phyloP scores from a whole-genome alignment of 2,888 invertebrate genomes.

The Atethmia centrago region DNA sequence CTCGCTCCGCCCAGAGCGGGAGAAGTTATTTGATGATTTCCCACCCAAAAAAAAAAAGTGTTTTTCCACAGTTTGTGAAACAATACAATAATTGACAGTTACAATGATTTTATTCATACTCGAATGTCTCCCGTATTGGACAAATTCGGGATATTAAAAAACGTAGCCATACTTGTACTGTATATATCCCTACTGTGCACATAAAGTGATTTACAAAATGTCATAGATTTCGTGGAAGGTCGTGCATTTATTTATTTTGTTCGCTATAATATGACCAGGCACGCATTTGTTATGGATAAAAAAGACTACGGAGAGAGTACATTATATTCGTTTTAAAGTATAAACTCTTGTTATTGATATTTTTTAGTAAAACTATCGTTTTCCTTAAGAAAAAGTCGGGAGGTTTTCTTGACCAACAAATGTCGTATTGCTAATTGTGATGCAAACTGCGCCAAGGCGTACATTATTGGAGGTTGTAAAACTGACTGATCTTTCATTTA shows the following conservation, averaged over 20 bases:
- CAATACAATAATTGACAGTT: constrained; percentile 5
- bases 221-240: constrained; percentile 41
- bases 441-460: neutral
- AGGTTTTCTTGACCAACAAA: neutral
- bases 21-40: too few relatives aligned
- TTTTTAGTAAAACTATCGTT: too few relatives aligned
- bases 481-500: neutral
- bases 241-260: constrained; percentile 48
- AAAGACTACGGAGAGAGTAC: neutral
- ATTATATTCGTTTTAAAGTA: neutral
- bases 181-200: constrained; percentile 17
- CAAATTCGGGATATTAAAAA: constrained; percentile 23
- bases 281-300: constrained; percentile 24
- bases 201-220: constrained; percentile 52
- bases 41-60: too few relatives aligned
- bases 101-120: constrained; percentile 14
- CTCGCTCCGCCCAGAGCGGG: too few relatives aligned
- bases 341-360: neutral
- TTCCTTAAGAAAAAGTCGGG: neutral
- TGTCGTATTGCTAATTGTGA: neutral
- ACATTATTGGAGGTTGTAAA: neutral
- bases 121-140: constrained; percentile 13
- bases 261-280: constrained; percentile 25
- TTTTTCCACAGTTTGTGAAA: neutral
- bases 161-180: constrained; percentile 14